These are phyloP conservation scores for Trinorchestia longiramus DNA, from an alignment of 1,140 invertebrate species.

Conservation along the genomic window DNA sequence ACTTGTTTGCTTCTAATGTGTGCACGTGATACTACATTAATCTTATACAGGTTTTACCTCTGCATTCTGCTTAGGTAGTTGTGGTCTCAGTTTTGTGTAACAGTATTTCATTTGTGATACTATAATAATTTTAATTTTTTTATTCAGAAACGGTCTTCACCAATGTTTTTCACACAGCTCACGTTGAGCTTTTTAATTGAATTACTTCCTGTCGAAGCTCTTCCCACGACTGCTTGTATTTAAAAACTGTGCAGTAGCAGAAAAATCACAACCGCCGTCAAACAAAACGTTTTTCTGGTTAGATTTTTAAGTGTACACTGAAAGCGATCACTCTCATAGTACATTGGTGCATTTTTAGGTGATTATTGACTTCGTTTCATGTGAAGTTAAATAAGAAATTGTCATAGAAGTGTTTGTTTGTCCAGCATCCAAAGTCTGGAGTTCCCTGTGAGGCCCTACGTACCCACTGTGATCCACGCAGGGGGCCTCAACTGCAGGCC, in stretches of 20 bases:
- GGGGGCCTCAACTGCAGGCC: slow-evolving; percentile 51
- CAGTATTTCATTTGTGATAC: not conserved
- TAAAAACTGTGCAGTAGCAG: no score
- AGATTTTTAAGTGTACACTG: no score
- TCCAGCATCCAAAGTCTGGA: not conserved
- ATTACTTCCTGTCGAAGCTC: no score
- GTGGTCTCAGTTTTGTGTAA: not conserved
- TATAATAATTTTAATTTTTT: not conserved
- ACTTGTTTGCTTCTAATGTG: not conserved
- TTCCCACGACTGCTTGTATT: no score
- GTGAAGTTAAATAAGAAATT: not conserved
- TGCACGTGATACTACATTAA: not conserved
- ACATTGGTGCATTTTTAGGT: not conserved
- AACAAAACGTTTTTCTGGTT: no score
- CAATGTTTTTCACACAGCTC: no score
- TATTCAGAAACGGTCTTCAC: not conserved
- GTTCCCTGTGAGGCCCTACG: not conserved
- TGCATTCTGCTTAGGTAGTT: not conserved
- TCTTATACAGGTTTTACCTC: not conserved
- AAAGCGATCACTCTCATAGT: no score
- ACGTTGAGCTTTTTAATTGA: no score
- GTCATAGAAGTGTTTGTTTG: not conserved
- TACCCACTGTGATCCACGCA: slow-evolving; percentile 28
- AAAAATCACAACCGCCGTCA: no score
- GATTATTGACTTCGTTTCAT: not conserved